Evolutionary conservation across 2,113 vertebrate species (phyloP).

Genomic region (Prunella himalayana): DNA sequence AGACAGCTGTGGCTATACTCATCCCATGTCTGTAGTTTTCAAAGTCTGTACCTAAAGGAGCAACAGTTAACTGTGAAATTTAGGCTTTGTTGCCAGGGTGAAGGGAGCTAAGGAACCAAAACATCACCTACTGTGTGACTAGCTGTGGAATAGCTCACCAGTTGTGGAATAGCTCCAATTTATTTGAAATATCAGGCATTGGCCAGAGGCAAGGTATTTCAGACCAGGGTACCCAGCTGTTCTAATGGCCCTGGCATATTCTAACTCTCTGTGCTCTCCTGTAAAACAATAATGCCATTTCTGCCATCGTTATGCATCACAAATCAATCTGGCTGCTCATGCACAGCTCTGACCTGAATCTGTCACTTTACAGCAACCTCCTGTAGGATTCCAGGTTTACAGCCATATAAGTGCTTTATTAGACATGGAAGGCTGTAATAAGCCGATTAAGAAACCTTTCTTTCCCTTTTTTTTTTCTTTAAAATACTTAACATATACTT

Average conservation of each 20-base stretch:
- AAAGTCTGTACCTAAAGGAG: neutral
- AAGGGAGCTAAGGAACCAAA: neutral
- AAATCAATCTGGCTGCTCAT: conserved; percentile 54
- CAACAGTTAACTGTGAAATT: neutral
- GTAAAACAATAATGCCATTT: conserved; percentile 21
- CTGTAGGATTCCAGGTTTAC: conserved; percentile 47
- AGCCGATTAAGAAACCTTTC: conserved; percentile 52
- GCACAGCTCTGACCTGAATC: conserved; percentile 71
- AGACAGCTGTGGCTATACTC: neutral
- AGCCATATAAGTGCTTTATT: conserved; percentile 51
- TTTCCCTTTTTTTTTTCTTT: neutral
- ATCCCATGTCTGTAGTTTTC: neutral
- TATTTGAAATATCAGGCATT: neutral
- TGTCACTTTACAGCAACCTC: conserved; percentile 60
- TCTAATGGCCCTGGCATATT: neutral
- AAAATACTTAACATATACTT: conserved; percentile 38
- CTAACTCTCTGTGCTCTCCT: neutral
- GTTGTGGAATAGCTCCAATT: neutral
- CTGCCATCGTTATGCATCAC: conserved; percentile 25
- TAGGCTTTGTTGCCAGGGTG: neutral
- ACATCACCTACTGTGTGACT: neutral
- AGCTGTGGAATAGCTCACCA: neutral
- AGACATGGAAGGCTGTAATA: conserved; percentile 50
- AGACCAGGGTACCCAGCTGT: neutral
- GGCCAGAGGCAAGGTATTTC: neutral